phyloP scores from a whole-genome alignment of 2,797 vertebrate species.

The Falco cherrug region DNA sequence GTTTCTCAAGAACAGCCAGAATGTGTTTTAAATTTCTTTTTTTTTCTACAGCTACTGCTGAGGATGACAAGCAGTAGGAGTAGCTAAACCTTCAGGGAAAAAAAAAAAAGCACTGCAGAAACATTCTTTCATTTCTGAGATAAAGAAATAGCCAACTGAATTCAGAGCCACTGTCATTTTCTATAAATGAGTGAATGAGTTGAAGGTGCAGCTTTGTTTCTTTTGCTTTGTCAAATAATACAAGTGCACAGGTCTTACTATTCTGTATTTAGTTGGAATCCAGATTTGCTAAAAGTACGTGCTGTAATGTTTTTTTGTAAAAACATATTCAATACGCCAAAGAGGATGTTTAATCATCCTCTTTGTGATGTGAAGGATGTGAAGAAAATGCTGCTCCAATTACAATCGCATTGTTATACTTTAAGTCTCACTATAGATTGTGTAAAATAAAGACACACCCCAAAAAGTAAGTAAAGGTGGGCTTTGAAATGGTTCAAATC shows the following conservation, averaged over 20 bases:
- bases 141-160: background rate
- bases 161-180: background rate
- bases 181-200: background rate
- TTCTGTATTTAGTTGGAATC: background rate
- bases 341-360: background rate
- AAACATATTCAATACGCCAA: background rate
- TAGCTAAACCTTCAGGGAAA: background rate
- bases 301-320: background rate
- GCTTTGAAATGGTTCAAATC: background rate
- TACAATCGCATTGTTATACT: background rate
- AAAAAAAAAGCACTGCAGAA: background rate
- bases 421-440: background rate
- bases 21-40: too few relatives aligned
- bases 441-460: background rate
- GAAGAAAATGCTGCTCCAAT: background rate
- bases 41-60: background rate
- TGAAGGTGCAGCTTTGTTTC: background rate
- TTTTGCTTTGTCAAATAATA: background rate
- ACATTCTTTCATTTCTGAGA: background rate
- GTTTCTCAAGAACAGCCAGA: background rate
- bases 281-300: background rate
- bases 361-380: too few relatives aligned
- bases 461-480: background rate
- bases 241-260: background rate
- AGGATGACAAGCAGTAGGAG: background rate